Conservation (phyloP, 1,140 invertebrate genomes). For the Eueides isabella region DNA sequence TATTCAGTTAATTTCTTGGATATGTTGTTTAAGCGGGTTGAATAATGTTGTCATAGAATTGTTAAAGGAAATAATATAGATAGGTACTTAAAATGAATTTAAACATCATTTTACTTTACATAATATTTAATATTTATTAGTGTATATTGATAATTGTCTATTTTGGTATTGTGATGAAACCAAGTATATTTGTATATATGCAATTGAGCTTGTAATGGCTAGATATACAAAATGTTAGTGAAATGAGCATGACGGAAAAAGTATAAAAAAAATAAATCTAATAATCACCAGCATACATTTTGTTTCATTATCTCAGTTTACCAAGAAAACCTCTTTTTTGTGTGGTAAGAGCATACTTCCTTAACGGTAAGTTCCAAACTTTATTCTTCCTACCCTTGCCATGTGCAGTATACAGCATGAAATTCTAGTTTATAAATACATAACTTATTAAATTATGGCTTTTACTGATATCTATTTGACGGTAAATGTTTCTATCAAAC, state of each 20-base stretch:
- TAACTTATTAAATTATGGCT: no score
- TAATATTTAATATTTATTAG: not conserved
- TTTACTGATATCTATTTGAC: no score
- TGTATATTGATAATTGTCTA: not conserved
- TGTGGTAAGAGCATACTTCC: no score
- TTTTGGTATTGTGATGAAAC: not conserved
- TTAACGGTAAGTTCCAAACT: no score
- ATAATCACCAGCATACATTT: constrained; percentile 18
- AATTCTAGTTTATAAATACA: no score
- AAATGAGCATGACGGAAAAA: constrained; percentile 31
- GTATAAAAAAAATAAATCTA: constrained; percentile 30
- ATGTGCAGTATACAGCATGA: no score
- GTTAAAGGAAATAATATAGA: not conserved
- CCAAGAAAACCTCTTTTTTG: not conserved
- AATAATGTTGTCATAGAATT: not conserved
- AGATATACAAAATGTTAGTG: constrained; percentile 10
- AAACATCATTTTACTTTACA: not conserved
- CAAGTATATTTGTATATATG: not conserved
- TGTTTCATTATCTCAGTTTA: constrained; percentile 21
- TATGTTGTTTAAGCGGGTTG: not conserved
- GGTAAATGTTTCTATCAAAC: no score
- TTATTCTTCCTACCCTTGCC: no score
- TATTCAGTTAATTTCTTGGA: not conserved
- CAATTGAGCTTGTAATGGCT: constrained; percentile 16
- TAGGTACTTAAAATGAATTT: not conserved